Base-by-base conservation (phyloP, 2,797 vertebrate genomes). In the Sebastolobus alascanus region DNA sequence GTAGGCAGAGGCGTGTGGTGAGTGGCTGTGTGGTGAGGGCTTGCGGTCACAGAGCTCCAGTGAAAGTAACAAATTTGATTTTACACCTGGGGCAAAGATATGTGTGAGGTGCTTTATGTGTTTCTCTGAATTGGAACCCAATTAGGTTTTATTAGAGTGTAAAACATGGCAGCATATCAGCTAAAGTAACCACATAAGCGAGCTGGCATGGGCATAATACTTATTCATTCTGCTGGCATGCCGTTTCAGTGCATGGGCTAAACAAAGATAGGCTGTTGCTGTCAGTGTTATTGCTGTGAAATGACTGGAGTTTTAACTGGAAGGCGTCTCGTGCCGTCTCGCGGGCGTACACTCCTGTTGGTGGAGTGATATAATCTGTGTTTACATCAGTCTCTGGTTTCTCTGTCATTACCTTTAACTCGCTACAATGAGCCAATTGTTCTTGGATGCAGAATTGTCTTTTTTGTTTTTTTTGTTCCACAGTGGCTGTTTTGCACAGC, bases 101-200 rank as follows among this genome's bases (percentile, higher is more conserved):
- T 80, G 88, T 90, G 91, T 89, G 83, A 90, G 76, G 78, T 72
- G 74, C 80, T 90, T 93, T 89, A 92, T 88, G 84, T 73, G 81
- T 89, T 92, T 86, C 85, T 89, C 80, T 88, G 88, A 91, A 88
- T 90, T 89, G 87, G 77, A 87, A 92, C 87, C 83, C 87, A 91
- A 89, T 93, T 91, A 88, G 82, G 63, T 86, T 94, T 94, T 94
- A 94, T 93, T 90, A 85, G 81, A 75, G 82, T 90, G 90, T 93
- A 93, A 94, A 94, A 90, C 89, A 91, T 90, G 87, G 92, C 91
- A 91, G 85, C 82, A 66, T 89, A 87, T 92, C 90, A 91, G 88
- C 84, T 87, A 76, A 86, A 88, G 87, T 70, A 89, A 88, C 85
- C 82, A 84, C 92, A 88, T 83, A 84, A 85, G 85, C 74, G 8